These are phyloP conservation scores for Progne subis DNA, from an alignment of 2,113 vertebrate genomes.

Conservation along the genomic window DNA sequence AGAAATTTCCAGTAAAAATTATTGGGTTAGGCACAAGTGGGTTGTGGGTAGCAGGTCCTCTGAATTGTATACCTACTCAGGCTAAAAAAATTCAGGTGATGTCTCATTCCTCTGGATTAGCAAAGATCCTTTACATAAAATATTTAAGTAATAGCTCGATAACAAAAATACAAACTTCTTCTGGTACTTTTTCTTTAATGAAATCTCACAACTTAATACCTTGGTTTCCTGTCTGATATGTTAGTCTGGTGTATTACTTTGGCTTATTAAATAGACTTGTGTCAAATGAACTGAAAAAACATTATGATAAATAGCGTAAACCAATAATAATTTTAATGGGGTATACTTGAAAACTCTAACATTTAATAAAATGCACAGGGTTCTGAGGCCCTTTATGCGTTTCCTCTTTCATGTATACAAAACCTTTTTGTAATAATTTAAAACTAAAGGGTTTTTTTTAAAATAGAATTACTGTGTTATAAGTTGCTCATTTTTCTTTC, in stretches of 20 bases:
- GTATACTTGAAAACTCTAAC: background rate
- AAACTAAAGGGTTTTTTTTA: background rate
- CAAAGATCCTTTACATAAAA: background rate
- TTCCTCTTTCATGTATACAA: background rate
- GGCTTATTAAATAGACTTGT: background rate
- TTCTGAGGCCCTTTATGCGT: background rate
- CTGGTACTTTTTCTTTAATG: background rate
- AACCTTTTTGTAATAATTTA: background rate
- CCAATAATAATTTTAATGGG: background rate
- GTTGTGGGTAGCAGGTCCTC: background rate
- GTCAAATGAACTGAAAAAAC: background rate
- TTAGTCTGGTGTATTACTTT: background rate
- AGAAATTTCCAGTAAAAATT: background rate
- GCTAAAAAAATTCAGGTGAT: background rate
- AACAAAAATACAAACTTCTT: background rate
- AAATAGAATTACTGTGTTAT: background rate
- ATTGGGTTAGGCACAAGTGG: background rate
- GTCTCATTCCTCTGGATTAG: background rate
- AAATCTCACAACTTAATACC: background rate
- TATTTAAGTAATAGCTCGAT: background rate
- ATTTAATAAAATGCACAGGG: background rate
- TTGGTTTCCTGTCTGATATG: background rate
- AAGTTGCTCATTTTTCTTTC: background rate
- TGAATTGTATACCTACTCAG: background rate
- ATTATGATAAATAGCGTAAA: background rate